Base-by-base conservation (phyloP, 2,888 invertebrate species). In the Chrysolina haemoptera region DNA sequence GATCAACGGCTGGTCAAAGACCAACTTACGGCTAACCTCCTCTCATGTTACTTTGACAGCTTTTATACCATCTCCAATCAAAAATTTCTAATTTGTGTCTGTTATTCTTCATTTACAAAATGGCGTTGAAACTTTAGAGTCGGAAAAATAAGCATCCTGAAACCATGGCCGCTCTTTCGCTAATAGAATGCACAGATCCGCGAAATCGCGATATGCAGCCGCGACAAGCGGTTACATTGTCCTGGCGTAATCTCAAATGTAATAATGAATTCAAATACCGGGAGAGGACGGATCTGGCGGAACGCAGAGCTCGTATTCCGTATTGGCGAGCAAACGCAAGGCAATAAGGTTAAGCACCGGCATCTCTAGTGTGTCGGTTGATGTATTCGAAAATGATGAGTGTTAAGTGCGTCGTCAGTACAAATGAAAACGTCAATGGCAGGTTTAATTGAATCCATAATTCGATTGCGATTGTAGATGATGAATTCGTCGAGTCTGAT, bases 341-440 rank as follows among this genome's bases (percentile, higher is more conserved):
- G 66, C 55, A 76, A 76, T 68, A 73, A 73, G 70, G 75, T 76
- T 76, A 76, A 76, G 75, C 70, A 62, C 64, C 72, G 53, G 16
- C 43, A 62, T 46, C 75, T 75, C 72, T 64, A 53, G 67, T 48
- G 64, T 71, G 71, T 71, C 70, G 64, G 71, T 74, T 67, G 71
- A 74, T 74, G 76, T 76, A 74, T 76, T 74, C 70, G 71, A 76
- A 76, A 76, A 73, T 68, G 73, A 74, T 55, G 75, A 76, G 74
- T 71, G 74, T 69, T 76, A 76, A 76, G 76, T 62, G 71, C 71
- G 73, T 75, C 72, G 63, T 73, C 68, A 67, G 73, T 43, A 76
- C 74, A 76, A 76, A 76, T 72, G 76, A 74, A 71, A 76, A 76
- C 76, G 76, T 76, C 76, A 76, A 72, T 76, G 76, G 73, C 76